Percentiles rank a stretch among this genome's conserved stretches.
These are phyloP conservation scores for Halcyon chelicuti DNA, from an alignment of 2,797 vertebrate species.

Conservation along the genomic window DNA sequence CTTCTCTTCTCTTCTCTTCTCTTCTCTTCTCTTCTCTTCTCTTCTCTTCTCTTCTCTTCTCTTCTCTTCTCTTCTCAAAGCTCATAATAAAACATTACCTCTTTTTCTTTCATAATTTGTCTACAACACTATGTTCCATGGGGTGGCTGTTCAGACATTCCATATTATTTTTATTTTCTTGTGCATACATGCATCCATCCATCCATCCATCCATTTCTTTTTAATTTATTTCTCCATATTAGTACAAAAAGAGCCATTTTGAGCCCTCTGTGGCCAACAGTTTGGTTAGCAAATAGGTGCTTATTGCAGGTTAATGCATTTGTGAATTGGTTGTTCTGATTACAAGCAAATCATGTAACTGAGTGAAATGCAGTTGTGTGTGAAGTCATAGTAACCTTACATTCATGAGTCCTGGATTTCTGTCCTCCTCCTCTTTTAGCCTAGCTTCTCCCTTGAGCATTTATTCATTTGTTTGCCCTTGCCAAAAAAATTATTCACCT, in stretches of 20 bases:
- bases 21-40: background rate
- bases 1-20: too few relatives aligned
- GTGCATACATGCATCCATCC: background rate
- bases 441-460: conserved; percentile 60
- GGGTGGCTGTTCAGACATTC: background rate
- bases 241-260: background rate
- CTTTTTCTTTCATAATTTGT: background rate
- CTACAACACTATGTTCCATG: background rate
- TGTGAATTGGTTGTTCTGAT: background rate
- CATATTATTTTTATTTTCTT: background rate
- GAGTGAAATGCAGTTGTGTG: background rate
- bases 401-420: background rate
- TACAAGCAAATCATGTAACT: background rate
- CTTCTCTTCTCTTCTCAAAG: background rate
- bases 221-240: background rate
- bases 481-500: conserved; percentile 68
- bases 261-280: background rate
- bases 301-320: background rate
- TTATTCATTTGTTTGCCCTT: conserved; percentile 70
- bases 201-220: background rate
- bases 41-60: too few relatives aligned
- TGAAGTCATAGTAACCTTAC: conserved; percentile 35
- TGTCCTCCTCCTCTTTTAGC: conserved; percentile 6
- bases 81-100: background rate
- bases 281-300: background rate